A percentile compares a stretch with the other conserved stretches of the same genome.
These are phyloP conservation scores for Pempheris klunzingeri DNA, from an alignment of 2,797 vertebrate species.

Conservation along the genomic window DNA sequence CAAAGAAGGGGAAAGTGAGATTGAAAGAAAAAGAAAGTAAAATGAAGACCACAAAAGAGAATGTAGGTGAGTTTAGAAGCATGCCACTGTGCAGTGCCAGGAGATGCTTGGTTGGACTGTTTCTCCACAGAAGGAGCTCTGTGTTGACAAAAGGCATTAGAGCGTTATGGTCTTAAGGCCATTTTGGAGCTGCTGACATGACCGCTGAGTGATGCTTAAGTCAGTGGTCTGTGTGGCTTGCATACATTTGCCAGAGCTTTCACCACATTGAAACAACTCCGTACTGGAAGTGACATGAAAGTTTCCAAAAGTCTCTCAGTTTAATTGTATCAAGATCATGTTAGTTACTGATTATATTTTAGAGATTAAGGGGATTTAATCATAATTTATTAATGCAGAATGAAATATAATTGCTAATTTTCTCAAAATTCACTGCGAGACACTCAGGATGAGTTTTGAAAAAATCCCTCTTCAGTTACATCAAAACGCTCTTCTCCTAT, in stretches of 20 bases:
- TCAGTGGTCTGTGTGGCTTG: conserved; percentile 43
- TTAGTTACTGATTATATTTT: background rate
- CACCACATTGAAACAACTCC: conserved; percentile 21
- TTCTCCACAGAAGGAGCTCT: conserved; percentile 8
- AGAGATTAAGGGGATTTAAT: background rate
- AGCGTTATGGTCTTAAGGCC: conserved; percentile 7
- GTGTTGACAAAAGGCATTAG: conserved; percentile 41
- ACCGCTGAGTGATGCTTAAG: conserved; percentile 39
- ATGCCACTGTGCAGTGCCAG: background rate
- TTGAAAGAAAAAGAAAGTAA: background rate
- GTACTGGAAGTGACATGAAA: conserved; percentile 3
- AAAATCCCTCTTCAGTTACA: conserved; percentile 62
- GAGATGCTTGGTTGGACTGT: conserved; percentile 23
- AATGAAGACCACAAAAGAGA: conserved; percentile 13
- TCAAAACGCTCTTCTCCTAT: conserved; percentile 47
- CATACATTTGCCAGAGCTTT: conserved; percentile 35
- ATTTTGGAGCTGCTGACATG: conserved; percentile 43
- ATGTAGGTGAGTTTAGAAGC: conserved; percentile 20
- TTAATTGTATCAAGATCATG: background rate
- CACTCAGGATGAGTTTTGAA: conserved; percentile 62
- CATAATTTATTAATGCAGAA: background rate
- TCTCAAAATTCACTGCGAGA: conserved; percentile 16
- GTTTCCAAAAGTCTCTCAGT: conserved; percentile 15
- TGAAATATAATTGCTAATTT: conserved; percentile 9
- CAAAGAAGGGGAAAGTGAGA: background rate